Base-by-base conservation (phyloP, 1,140 invertebrate species). In the Drosophila kikkawai region DNA sequence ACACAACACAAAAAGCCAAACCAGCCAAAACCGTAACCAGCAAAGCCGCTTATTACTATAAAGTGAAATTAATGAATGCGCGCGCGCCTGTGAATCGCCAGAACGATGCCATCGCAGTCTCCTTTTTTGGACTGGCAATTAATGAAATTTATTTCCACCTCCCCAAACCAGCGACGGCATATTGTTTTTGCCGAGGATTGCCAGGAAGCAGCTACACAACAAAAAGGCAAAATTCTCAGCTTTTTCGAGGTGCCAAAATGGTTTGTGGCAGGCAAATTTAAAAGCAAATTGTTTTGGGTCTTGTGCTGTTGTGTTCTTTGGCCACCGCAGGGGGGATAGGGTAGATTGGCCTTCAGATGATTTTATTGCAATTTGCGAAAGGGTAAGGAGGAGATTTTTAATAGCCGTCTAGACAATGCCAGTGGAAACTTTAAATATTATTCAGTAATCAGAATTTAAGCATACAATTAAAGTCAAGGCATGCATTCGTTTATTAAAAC, bases 1-100 rank as follows among this genome's bases (percentile, higher is more conserved):
- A 13, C 19, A 22, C 44, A 34, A 69, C 26, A 73, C 26, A 73
- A 50, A 48, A 19, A 57, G 48, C 37, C 61, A 71, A 76, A 66
- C 53, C 44, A 67, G 34, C 34, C 82, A 55, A 56, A 87, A 84
- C 65, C 78, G 77, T 71, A 90, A 84, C 84, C 84, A 84, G 74
- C 66, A 91, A 82, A 90, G 87, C 86, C 83, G 86, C 86, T 90
- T 90, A 90, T 90, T 90, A 91, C 86, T 91, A 91, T 90, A 90
- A 91, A 90, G 86, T 91, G 79, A 91, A 88, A 90, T 90, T 90
- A 90, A 90, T 90, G 86, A 90, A 90, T 82, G 75, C 66, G 41
- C 45, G 41, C 45, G 66, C 22, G 32, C 41, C 47, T 48, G 39
- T 41, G 26, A 57, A 57, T 39, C 47, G 17, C 53, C 37, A 55